Evolutionary conservation across 1,140 invertebrate genomes (phyloP).

Genomic region (Brachionus sp.): DNA sequence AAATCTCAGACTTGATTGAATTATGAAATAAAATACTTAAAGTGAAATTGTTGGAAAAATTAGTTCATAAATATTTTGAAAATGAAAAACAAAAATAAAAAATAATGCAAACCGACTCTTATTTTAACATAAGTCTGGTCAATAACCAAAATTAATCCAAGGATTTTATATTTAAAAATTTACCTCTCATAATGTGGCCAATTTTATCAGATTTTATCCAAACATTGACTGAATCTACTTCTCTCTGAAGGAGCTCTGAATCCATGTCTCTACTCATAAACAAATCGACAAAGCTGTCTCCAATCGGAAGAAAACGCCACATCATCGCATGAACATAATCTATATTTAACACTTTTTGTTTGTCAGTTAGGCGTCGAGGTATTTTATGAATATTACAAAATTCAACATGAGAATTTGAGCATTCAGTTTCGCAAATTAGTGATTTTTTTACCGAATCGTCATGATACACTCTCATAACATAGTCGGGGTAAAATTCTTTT

Average conservation of each 20-base stretch:
- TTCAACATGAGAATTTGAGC: conserved; percentile 8
- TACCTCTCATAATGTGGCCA: conserved; percentile 40
- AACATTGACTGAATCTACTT: not conserved
- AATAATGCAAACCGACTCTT: no score
- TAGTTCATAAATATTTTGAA: no score
- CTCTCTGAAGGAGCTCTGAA: not conserved
- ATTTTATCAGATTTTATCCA: not conserved
- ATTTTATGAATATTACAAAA: conserved; percentile 36
- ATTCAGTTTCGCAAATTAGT: conserved; percentile 24
- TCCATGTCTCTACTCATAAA: conserved; percentile 31
- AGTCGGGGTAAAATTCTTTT: conserved; percentile 3
- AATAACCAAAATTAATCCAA: no score
- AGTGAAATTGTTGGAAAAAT: no score
- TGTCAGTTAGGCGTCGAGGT: not conserved
- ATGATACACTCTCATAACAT: conserved; percentile 31
- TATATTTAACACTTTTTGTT: not conserved
- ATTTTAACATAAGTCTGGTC: no score
- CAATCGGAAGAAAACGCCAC: conserved; percentile 4
- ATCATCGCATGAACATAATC: conserved; percentile 25
- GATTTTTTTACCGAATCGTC: not conserved
- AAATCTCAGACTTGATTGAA: no score
- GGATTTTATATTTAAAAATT: not conserved
- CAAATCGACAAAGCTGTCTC: conserved; percentile 3
- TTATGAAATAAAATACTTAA: no score
- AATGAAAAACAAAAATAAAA: no score